A percentile compares a stretch with the other conserved stretches of the same genome.
Evolutionary conservation across 2,888 invertebrate genomes (phyloP).

Genomic region (Nipponacmea schrenckii): DNA sequence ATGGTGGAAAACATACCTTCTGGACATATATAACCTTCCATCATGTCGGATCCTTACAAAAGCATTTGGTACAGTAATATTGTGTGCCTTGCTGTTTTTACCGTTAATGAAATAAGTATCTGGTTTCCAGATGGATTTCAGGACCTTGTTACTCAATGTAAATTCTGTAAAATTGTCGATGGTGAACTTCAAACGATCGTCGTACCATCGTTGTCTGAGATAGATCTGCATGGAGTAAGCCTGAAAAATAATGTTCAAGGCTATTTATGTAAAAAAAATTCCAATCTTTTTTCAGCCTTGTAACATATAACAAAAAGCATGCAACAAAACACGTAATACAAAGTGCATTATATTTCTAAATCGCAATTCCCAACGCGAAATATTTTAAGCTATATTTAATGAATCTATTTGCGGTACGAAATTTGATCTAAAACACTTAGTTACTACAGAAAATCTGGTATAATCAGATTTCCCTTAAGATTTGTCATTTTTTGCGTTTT

Average conservation of each 20-base stretch:
- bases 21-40: conserved; percentile 55
- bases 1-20: conserved; percentile 39
- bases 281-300: too few relatives aligned
- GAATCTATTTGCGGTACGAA: too few relatives aligned
- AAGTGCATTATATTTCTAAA: too few relatives aligned
- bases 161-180: conserved; percentile 55
- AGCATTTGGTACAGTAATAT: conserved; percentile 94
- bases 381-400: too few relatives aligned
- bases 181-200: conserved; percentile 56
- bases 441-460: too few relatives aligned
- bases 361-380: too few relatives aligned
- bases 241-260: conserved; percentile 33
- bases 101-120: conserved; percentile 80
- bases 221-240: conserved; percentile 64
- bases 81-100: conserved; percentile 85
- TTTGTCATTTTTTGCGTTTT: too few relatives aligned
- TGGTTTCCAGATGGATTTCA: conserved; percentile 94
- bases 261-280: too few relatives aligned
- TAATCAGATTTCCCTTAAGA: too few relatives aligned
- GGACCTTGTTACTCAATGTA: conserved; percentile 75
- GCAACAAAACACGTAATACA: too few relatives aligned
- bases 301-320: too few relatives aligned
- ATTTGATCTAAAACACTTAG: too few relatives aligned
- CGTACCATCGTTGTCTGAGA: conserved; percentile 63
- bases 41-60: conserved; percentile 78